Conservation (phyloP, 1,140 invertebrate genomes). For the Solenopsis invicta region DNA sequence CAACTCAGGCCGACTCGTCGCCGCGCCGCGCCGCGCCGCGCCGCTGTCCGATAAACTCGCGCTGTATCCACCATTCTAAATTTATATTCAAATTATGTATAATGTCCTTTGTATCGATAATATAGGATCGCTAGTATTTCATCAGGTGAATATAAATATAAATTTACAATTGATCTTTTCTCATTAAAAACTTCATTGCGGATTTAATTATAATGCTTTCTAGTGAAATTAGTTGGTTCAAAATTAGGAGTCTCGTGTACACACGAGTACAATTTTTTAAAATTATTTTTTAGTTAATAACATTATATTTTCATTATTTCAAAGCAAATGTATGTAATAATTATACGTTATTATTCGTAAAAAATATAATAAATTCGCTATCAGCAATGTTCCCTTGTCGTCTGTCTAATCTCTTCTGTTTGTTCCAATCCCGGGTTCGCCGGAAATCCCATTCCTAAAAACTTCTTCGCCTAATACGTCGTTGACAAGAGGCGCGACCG, state of each 20-base stretch:
- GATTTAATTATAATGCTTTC: not conserved
- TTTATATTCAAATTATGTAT: slow-evolving; percentile 54
- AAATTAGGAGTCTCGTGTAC: not conserved
- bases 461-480: slow-evolving; percentile 27
- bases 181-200: not conserved
- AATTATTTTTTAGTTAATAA: not conserved
- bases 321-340: not conserved
- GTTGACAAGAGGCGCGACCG: slow-evolving; percentile 45
- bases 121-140: not conserved
- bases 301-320: not conserved
- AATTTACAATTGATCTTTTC: not conserved
- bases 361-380: not conserved
- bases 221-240: too few species aligned
- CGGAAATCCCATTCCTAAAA: slow-evolving; percentile 15
- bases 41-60: slow-evolving; percentile 38
- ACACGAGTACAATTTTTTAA: not conserved
- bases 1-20: slow-evolving; percentile 37
- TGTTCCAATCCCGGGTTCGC: too few species aligned
- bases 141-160: too few species aligned
- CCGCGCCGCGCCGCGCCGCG: not conserved
- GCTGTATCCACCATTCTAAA: not conserved
- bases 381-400: not conserved
- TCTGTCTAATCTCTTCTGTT: not conserved
- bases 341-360: not conserved
- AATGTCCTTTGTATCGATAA: slow-evolving; percentile 27